phyloP scores from a whole-genome alignment of 2,888 invertebrate species.

The Pseudolycoriella hygida region DNA sequence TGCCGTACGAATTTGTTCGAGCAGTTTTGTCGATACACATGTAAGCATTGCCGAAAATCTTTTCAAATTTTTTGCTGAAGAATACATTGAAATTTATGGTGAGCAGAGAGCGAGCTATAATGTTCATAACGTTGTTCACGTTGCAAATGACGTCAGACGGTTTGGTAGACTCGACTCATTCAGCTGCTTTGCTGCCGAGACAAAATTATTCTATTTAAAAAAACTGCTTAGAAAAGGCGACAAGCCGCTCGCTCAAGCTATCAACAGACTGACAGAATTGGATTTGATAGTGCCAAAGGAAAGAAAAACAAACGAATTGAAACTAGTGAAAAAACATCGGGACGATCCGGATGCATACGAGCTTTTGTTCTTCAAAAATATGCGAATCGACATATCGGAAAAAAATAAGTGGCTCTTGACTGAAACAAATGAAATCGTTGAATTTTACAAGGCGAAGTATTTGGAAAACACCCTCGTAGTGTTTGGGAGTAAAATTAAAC shows the following conservation, averaged over 20 bases:
- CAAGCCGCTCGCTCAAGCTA: no score
- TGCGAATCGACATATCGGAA: no score
- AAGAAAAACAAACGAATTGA: background rate
- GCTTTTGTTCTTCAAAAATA: no score
- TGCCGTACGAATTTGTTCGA: constrained; percentile 12
- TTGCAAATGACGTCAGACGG: constrained; percentile 9
- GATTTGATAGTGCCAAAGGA: no score
- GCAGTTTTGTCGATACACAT: constrained; percentile 9
- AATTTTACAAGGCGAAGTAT: background rate
- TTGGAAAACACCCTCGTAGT: background rate
- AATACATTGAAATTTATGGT: constrained; percentile 9
- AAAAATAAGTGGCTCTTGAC: background rate
- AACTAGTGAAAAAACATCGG: background rate
- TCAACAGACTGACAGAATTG: no score
- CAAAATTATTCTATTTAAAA: no score
- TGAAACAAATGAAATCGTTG: background rate
- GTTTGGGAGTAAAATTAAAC: background rate
- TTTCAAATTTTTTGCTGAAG: constrained; percentile 8
- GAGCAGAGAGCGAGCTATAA: constrained; percentile 9
- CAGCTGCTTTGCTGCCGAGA: no score
- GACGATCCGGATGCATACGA: no score
- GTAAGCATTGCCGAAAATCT: constrained; percentile 4
- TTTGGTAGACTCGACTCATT: constrained; percentile 10
- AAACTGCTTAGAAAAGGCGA: no score
- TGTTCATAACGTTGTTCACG: constrained; percentile 11